Evolutionary conservation across 2,888 invertebrate species (phyloP).

Genomic region (Dioctria rufipes): DNA sequence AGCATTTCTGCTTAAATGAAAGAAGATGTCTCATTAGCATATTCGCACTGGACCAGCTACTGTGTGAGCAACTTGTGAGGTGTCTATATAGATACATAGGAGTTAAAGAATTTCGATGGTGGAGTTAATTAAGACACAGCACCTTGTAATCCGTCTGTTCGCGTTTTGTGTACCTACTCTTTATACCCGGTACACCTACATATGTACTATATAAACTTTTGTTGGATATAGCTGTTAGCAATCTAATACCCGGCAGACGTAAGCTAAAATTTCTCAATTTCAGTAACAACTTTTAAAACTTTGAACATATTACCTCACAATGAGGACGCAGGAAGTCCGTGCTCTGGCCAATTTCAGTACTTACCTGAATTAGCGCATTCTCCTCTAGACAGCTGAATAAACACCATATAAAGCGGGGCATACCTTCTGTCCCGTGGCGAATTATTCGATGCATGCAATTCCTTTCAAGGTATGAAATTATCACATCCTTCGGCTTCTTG

Average conservation of each 20-base stretch:
- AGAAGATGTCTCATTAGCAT: constrained; percentile 60
- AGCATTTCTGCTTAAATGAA: constrained; percentile 49
- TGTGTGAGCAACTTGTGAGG: constrained; percentile 55
- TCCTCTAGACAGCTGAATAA: constrained; percentile 42
- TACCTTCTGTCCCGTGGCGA: constrained; percentile 51
- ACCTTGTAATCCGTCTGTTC: constrained; percentile 49
- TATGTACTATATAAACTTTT: too few relatives aligned
- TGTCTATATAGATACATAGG: constrained; percentile 46
- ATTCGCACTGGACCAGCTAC: constrained; percentile 55
- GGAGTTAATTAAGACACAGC: constrained; percentile 52
- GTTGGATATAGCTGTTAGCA: neutral
- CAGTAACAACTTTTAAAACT: constrained; percentile 22
- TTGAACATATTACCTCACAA: constrained; percentile 4
- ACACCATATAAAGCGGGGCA: constrained; percentile 47
- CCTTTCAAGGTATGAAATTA: constrained; percentile 53
- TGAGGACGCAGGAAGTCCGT: constrained; percentile 43
- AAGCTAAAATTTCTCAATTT: constrained; percentile 34
- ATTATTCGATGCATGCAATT: constrained; percentile 53
- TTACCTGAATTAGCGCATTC: constrained; percentile 43
- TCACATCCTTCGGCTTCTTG: constrained; percentile 53
- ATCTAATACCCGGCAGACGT: neutral
- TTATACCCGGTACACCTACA: neutral
- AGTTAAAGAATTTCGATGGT: constrained; percentile 35
- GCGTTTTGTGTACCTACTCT: constrained; percentile 13
- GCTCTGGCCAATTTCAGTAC: constrained; percentile 40